These are phyloP conservation scores for Tribolium madens DNA, from an alignment of 1,140 invertebrate genomes.

Conservation along the genomic window DNA sequence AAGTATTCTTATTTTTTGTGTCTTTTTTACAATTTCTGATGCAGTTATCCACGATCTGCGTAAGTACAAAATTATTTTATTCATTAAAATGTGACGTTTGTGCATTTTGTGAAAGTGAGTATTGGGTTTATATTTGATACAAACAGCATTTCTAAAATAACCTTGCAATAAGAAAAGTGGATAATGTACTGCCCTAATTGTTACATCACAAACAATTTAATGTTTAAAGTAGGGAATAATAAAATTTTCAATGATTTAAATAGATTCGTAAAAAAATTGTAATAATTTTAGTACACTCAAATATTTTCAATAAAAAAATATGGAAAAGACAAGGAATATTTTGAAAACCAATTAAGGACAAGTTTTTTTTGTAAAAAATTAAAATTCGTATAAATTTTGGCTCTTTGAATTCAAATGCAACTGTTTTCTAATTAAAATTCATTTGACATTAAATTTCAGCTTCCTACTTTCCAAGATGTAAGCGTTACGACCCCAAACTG, in stretches of 20 bases:
- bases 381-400: no score
- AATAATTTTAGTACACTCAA: no score
- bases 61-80: background rate
- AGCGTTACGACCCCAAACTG: slow-evolving; percentile 71
- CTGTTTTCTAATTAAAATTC: background rate
- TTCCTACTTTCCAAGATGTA: slow-evolving; percentile 72
- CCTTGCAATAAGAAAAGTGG: background rate
- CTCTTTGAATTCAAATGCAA: background rate
- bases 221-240: no score
- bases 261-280: no score
- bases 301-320: no score
- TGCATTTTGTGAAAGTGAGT: background rate
- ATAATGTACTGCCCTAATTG: background rate
- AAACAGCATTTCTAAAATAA: background rate
- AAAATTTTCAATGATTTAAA: no score
- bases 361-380: no score
- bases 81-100: background rate
- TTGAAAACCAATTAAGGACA: no score
- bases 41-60: background rate
- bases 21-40: background rate
- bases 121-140: no score
- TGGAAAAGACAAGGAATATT: no score
- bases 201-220: no score
- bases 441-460: slow-evolving; percentile 64
- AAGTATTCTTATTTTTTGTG: background rate